These are phyloP conservation scores for Cerastoderma edule DNA, from an alignment of 2,888 invertebrate species.

Conservation along the genomic window DNA sequence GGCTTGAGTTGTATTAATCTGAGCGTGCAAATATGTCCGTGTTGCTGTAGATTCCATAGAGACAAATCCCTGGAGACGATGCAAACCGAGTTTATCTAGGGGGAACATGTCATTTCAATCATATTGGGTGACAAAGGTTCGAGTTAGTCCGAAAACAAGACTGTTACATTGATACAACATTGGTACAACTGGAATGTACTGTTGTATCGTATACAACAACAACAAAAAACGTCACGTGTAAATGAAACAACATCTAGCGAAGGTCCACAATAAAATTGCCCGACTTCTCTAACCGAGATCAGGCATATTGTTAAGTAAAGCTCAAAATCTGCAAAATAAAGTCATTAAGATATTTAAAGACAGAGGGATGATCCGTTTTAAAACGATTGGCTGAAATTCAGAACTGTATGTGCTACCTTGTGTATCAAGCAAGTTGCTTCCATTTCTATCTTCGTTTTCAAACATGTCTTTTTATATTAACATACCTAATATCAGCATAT, in stretches of 20 bases:
- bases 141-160: slow-evolving; percentile 13
- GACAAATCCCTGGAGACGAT: not conserved
- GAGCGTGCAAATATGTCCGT: not conserved
- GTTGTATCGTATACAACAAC: not conserved
- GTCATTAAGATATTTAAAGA: slow-evolving; percentile 16
- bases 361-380: too few species aligned
- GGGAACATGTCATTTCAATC: not conserved
- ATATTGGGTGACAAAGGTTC: slow-evolving; percentile 16
- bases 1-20: slow-evolving; percentile 2
- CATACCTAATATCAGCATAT: too few species aligned
- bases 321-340: slow-evolving; percentile 25
- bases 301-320: slow-evolving; percentile 10
- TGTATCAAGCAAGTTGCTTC: too few species aligned
- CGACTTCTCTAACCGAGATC: not conserved
- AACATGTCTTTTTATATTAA: too few species aligned
- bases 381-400: too few species aligned
- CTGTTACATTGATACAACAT: slow-evolving; percentile 17
- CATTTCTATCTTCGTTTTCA: too few species aligned
- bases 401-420: too few species aligned
- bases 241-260: slow-evolving; percentile 20
- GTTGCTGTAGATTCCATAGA: not conserved
- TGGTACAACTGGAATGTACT: slow-evolving; percentile 15
- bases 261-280: slow-evolving; percentile 9
- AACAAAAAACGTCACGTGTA: slow-evolving; percentile 1
- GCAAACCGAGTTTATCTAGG: not conserved